Base-by-base conservation (phyloP, 2,888 invertebrate species). In the Nymphalis c-album region DNA sequence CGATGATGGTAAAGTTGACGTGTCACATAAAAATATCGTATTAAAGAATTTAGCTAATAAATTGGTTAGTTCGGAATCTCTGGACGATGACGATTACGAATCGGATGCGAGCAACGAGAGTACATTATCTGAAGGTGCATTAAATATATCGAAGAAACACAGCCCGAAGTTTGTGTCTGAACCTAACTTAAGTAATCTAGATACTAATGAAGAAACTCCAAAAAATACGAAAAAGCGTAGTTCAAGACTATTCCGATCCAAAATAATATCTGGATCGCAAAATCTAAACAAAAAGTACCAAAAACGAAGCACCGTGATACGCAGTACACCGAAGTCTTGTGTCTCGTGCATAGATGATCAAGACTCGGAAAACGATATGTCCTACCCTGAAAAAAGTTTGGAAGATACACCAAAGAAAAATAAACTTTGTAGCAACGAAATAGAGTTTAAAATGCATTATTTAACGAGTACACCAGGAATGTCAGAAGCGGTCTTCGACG, bases 121-220 rank as follows among this genome's bases (percentile, higher is more conserved):
- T 68, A 91, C 92, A 0, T 40, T 90, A n/a, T 92, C 92, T 0
- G 92, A 92, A 26, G 88, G 91, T 0, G 90, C 90, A 2, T 73
- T 90, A 18, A 87, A 81, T 35, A 80, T 76, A 72, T 86, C 89
- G 0, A 78, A 80, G 46, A 91, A 88, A 78, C 64, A 79, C 5
- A 92, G 92, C 66, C 92, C 92, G 0, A 93, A 92, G 75, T 93
- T 92, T 75, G 91, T 89, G 0, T 92, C 92, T 0, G 92, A 92
- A 73, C 92, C 92, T 0, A 93, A 93, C 73, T 74, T 93, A 35
- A 93, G 91, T 68, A 78, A 82, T 13, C 51, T 92, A 51, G 92
- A 90, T 50, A 57, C 78, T 0, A 74, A 75, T 45, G 90, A 87
- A 4, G 90, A 88, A 72, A 92, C 92, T 3, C 92, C 92, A 0